These are phyloP conservation scores for Picathartes gymnocephalus DNA, from an alignment of 2,113 vertebrate species.

Conservation along the genomic window DNA sequence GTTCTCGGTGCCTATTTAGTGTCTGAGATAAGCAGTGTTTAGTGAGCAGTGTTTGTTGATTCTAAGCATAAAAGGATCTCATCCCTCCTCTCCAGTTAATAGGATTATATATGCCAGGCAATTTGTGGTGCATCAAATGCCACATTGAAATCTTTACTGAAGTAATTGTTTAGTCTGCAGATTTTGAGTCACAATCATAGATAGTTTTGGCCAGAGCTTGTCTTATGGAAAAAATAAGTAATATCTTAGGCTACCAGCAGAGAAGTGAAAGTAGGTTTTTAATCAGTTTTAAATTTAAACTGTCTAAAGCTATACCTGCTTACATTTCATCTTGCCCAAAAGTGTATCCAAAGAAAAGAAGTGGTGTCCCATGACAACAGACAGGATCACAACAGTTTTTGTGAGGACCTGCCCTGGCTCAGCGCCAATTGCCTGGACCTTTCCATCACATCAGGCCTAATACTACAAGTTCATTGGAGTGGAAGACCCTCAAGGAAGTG, in stretches of 20 bases:
- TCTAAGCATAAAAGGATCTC: constrained; percentile 17
- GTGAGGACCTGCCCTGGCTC: not conserved
- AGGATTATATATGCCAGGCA: constrained; percentile 25
- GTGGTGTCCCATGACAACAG: not conserved
- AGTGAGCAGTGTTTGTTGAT: not conserved
- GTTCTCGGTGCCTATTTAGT: not conserved
- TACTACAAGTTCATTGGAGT: not conserved
- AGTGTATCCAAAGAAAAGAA: not conserved
- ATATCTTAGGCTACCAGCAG: not conserved
- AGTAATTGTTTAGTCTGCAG: not conserved
- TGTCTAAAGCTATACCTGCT: not conserved
- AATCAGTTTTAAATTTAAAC: not conserved
- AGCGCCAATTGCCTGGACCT: not conserved
- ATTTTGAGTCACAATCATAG: not conserved
- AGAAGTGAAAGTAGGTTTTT: not conserved
- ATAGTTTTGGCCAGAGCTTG: not conserved
- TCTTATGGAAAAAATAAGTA: not conserved
- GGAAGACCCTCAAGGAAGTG: not conserved
- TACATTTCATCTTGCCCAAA: not conserved
- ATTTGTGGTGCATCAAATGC: not conserved
- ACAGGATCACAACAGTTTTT: not conserved
- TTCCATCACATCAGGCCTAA: not conserved
- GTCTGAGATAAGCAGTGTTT: not conserved
- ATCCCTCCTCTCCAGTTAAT: not conserved
- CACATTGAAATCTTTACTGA: not conserved